Percentiles rank a stretch among this genome's conserved stretches.
These are phyloP conservation scores for Menura novaehollandiae DNA, from an alignment of 2,113 vertebrate species.

Conservation along the genomic window DNA sequence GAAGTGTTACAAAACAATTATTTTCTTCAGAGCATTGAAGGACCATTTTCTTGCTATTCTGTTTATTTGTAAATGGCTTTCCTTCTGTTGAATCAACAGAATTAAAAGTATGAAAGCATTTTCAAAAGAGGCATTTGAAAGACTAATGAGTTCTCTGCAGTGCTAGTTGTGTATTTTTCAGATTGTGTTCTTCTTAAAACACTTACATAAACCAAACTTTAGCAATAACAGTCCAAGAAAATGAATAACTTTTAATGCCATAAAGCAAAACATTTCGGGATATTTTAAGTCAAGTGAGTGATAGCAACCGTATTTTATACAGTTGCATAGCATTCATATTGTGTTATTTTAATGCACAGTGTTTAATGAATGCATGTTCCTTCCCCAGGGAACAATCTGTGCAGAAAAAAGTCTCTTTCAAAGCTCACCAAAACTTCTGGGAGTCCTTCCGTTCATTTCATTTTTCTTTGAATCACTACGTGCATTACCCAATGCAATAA, in stretches of 20 bases:
- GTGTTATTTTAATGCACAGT: background rate
- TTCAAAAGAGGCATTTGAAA: slow-evolving; percentile 2
- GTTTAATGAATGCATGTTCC: background rate
- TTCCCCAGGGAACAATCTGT: background rate
- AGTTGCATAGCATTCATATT: background rate
- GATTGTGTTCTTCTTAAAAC: background rate
- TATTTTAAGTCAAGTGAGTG: background rate
- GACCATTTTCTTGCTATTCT: background rate
- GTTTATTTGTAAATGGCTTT: background rate
- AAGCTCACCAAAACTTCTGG: background rate
- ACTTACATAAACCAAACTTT: background rate
- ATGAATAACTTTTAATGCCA: background rate
- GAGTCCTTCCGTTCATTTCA: background rate
- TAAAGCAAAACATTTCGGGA: background rate
- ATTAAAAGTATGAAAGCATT: slow-evolving; percentile 1
- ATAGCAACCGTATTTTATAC: slow-evolving; percentile 8
- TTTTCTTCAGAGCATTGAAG: background rate
- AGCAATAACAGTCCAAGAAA: background rate
- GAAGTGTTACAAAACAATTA: background rate
- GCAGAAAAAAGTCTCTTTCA: background rate
- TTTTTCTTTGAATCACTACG: background rate
- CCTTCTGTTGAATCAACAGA: slow-evolving; percentile 16
- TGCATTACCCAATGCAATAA: background rate
- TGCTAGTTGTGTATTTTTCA: background rate
- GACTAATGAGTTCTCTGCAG: background rate